phyloP scores from a whole-genome alignment of 2,113 vertebrate species.

The Trinectes maculatus region DNA sequence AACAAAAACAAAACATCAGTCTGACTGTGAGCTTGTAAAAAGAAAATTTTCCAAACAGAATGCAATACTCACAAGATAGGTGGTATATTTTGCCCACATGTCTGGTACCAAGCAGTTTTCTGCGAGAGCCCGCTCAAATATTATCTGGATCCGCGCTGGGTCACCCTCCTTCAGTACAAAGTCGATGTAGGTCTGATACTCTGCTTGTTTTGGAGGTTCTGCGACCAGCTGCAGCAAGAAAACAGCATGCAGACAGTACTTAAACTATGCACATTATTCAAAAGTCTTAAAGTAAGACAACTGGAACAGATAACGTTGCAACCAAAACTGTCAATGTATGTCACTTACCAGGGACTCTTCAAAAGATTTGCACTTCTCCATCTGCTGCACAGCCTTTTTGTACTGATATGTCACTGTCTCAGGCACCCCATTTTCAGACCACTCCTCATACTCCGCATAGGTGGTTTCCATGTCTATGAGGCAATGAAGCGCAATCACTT shows the following conservation, averaged over 20 bases:
- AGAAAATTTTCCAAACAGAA: background rate
- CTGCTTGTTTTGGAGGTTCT: slow-evolving; percentile 90
- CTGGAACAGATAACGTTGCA: background rate
- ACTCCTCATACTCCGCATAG: slow-evolving; percentile 92
- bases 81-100: slow-evolving; percentile 93
- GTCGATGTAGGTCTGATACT: slow-evolving; percentile 94
- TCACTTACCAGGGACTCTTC: slow-evolving; percentile 91
- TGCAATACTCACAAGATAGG: slow-evolving; percentile 89
- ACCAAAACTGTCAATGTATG: too few relatives aligned
- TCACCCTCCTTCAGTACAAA: slow-evolving; percentile 93
- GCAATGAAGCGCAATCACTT: background rate
- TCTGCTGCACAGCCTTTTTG: slow-evolving; percentile 86
- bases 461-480: slow-evolving; percentile 92
- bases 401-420: slow-evolving; percentile 85
- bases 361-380: slow-evolving; percentile 87
- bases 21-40: background rate
- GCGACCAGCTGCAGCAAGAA: slow-evolving; percentile 84
- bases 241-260: slow-evolving; percentile 1
- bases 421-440: slow-evolving; percentile 88
- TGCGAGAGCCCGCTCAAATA: slow-evolving; percentile 91
- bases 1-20: background rate
- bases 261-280: background rate
- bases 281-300: background rate
- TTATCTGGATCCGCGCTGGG: slow-evolving; percentile 91
- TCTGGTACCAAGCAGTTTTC: slow-evolving; percentile 98